These are phyloP conservation scores for Callorhinus ursinus DNA, from an alignment of 2,113 vertebrate species.

Conservation along the genomic window DNA sequence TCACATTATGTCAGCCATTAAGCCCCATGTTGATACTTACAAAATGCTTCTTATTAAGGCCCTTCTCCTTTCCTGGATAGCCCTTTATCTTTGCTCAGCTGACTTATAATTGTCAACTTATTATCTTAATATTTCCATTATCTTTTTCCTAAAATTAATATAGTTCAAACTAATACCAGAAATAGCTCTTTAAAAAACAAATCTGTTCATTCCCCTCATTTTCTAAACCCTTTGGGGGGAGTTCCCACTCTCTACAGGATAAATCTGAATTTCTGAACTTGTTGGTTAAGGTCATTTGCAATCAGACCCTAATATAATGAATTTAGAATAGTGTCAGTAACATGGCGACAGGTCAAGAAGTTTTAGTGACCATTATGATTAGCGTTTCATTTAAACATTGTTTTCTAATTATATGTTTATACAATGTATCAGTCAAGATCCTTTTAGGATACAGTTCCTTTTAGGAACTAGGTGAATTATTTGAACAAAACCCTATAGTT, in stretches of 20 bases:
- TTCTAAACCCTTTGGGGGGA: background rate
- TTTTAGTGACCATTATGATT: background rate
- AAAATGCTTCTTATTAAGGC: background rate
- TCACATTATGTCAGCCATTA: background rate
- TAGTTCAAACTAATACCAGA: background rate
- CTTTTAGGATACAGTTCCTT: background rate
- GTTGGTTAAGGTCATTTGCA: background rate
- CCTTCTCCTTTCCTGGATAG: background rate
- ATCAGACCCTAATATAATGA: background rate
- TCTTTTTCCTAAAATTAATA: background rate
- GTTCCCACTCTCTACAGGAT: background rate
- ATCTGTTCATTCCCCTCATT: background rate
- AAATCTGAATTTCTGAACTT: background rate
- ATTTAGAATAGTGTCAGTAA: background rate
- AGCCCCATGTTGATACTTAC: background rate
- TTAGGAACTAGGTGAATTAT: background rate
- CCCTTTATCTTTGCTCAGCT: background rate
- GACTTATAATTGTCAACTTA: background rate
- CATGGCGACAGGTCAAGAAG: background rate
- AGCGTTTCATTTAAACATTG: background rate
- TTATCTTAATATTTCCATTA: background rate
- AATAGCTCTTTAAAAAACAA: background rate
- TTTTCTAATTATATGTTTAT: slow-evolving; percentile 14
- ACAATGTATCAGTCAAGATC: background rate
- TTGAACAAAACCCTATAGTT: background rate